Evolutionary conservation across 2,113 vertebrate genomes (phyloP).

Genomic region (Panthera tigris): DNA sequence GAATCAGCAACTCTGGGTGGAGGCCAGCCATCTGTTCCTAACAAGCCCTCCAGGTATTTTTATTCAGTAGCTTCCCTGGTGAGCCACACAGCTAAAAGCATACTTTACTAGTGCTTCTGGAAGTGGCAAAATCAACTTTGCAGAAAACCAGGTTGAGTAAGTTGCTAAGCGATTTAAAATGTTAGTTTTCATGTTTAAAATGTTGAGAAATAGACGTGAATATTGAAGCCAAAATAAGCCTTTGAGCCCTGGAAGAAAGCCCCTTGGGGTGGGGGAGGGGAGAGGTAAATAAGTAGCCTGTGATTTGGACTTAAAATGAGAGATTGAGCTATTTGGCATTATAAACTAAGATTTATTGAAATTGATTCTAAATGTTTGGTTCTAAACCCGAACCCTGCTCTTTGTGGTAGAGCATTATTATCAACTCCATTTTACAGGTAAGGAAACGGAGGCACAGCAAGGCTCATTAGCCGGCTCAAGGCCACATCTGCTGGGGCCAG

Average conservation of each 20-base stretch:
- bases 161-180: background rate
- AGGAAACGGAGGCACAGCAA: background rate
- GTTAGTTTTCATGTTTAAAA: background rate
- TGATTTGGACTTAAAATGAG: background rate
- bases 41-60: background rate
- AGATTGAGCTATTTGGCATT: background rate
- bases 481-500: background rate
- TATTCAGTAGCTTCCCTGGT: background rate
- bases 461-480: background rate
- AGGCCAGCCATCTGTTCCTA: background rate
- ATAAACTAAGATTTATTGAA: background rate
- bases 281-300: background rate
- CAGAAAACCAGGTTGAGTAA: background rate
- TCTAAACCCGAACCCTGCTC: background rate
- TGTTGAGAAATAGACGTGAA: background rate
- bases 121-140: background rate
- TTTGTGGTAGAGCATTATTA: background rate
- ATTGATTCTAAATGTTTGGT: background rate
- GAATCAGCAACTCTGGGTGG: background rate
- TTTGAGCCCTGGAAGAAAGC: background rate
- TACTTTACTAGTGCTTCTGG: background rate
- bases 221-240: background rate
- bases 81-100: background rate
- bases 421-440: background rate
- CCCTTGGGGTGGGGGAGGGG: background rate